Base-by-base conservation (phyloP, 53 echinoderm and acorn worm species). In the Hippasteria phrygiana region DNA sequence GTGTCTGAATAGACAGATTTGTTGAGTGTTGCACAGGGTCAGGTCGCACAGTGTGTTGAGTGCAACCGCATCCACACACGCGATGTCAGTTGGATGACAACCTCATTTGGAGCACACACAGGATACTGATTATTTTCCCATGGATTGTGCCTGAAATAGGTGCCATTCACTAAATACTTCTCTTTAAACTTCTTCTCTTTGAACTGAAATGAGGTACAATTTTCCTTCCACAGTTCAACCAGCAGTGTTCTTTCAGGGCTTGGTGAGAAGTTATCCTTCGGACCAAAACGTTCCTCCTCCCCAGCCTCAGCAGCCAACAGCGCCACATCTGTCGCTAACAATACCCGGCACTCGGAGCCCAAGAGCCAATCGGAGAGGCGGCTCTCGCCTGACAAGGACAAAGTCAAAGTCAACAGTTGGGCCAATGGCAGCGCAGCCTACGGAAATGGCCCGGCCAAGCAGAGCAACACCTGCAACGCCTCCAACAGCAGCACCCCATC, bases 341-440 rank as follows among this genome's bases (percentile, higher is more conserved):
- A 93, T 78, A 88, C 87, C 24, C 87, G 92, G 24, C 92, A 81
- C 54, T 64, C 79, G 13, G 95, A 95, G 28, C 43, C 82, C 59
- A 73, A 80, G 43, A 90, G 87, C 71, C 93, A 88, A n/a, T 83
- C 91, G 41, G 94, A 91, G 65, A 59, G 89, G 45, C 85, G 91
- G 28, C 73, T 89, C 26, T 85, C 85, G 14, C 89, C 82, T 28
- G 84, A 93, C 41, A 93, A 85, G 76, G 93, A 89, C 55, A 73
- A 66, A 17, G 84, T 93, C 39, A 89, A 77, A 62, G 84, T 89
- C 66, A 89, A 76, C 78, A 91, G 78, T 42, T 87, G 78, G 74
- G 77, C 43, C 46, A 55, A 75, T 45, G 87, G 87, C 70, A 83
- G 36, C 31, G 55, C 88, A 28, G 47, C 75, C 5, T 78, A 89